phyloP scores from a whole-genome alignment of 2,797 vertebrate species.

The Ctenopoma kingsleyae region DNA sequence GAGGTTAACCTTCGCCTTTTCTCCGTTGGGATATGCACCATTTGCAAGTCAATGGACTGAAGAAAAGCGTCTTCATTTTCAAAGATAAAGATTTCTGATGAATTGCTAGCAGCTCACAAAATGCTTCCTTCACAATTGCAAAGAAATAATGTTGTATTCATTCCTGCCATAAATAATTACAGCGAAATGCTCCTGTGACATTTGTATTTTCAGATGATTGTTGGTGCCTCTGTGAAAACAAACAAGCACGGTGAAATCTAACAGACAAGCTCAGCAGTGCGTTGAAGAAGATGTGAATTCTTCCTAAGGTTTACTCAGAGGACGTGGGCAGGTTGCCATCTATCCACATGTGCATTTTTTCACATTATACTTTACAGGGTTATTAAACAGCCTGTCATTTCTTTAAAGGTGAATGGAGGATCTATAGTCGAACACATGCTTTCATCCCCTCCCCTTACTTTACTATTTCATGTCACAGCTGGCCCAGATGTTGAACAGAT shows the following conservation, averaged over 20 bases:
- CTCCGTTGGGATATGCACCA: conserved; percentile 37
- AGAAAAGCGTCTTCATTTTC: conserved; percentile 52
- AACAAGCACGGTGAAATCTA: conserved; percentile 25
- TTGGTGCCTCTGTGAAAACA: conserved; percentile 8
- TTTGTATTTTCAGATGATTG: conserved; percentile 45
- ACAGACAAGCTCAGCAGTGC: conserved; percentile 17
- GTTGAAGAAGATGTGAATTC: conserved; percentile 21
- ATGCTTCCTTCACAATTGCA: conserved; percentile 12
- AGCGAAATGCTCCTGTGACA: conserved; percentile 15
- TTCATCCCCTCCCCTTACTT: conserved; percentile 42
- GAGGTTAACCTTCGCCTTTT: conserved; percentile 18
- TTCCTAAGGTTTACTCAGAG: conserved; percentile 18
- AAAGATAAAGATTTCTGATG: conserved; percentile 30
- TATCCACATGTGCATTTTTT: conserved; percentile 44
- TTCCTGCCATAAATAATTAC: conserved; percentile 43
- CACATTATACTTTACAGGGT: conserved; percentile 23
- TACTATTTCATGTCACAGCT: conserved; percentile 75
- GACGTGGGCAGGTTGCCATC: conserved; percentile 20
- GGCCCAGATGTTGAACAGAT: conserved; percentile 85
- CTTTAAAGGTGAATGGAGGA: conserved; percentile 50
- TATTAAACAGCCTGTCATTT: conserved; percentile 46
- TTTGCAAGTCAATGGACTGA: conserved; percentile 70
- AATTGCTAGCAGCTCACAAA: conserved; percentile 42
- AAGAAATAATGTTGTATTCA: conserved; percentile 12
- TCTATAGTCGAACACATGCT: conserved; percentile 61